Base-by-base conservation (phyloP, 2,888 invertebrate species). In the Drosophila maculinotata region DNA sequence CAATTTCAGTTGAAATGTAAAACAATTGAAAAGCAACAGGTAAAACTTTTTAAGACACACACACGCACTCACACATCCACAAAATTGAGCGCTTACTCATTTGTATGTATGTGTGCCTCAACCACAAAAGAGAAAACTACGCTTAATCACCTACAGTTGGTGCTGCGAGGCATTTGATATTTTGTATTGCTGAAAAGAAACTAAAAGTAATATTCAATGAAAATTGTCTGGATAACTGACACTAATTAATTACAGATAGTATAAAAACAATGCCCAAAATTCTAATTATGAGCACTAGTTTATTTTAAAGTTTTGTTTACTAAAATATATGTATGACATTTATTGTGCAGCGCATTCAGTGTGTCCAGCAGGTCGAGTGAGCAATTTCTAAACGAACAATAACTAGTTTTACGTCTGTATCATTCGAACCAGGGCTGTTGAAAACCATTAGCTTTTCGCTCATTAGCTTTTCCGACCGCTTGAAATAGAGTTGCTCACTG, bases 81-180 rank as follows among this genome's bases (percentile, higher is more conserved):
- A 52, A 31, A 69, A 63, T 23, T 73, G 73, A 59, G 56, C 60
- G 66, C 73, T 59, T 56, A 62, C 59, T 66, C 56, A 65, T 67
- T 45, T 59, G 45, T 41, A n/a, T 53, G 47, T 47, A 38, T 57
- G 60, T 41, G 66, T 70, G 65, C 54, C 65, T 65, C 44, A 64
- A 77, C 79, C 84, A 72, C 87, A 84, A 87, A 83, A 84, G 83
- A 84, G 83, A 84, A 84, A 84, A 83, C 79, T 86, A 76, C 77
- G 75, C 65, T 53, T 60, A 60, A 64, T 83, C 41, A 25, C 71
- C 80, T 83, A 66, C 74, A 44, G 41, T 64, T 30, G 25, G 26
- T 58, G 20, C 8, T 17, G 15, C 0, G 7, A 15, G 51, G 49
- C 31, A 33, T 44, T 30, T 52, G 1, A 30, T 42, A 1, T 1